A percentile compares a stretch with the other conserved stretches of the same genome.
These are phyloP conservation scores for Camponotus pennsylvanicus DNA, from an alignment of 1,140 invertebrate species.

Conservation along the genomic window DNA sequence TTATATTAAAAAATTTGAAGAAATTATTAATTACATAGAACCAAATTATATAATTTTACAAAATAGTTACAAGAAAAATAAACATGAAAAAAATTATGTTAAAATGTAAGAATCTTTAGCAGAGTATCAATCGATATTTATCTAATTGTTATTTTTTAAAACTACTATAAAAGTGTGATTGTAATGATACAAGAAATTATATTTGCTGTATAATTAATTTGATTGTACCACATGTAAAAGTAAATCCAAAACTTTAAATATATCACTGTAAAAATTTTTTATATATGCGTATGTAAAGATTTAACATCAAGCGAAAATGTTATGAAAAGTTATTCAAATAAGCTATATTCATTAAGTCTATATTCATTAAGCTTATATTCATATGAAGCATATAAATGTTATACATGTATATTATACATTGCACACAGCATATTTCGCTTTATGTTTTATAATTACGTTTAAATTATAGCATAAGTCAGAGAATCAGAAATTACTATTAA, in stretches of 20 bases:
- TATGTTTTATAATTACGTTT: slow-evolving; percentile 53
- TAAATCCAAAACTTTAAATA: not conserved
- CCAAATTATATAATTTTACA: slow-evolving; percentile 43
- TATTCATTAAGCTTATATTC: slow-evolving; percentile 3
- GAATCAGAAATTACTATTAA: not conserved
- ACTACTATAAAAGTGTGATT: not conserved
- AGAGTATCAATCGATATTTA: slow-evolving; percentile 18
- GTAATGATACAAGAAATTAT: slow-evolving; percentile 51
- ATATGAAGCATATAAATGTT: slow-evolving; percentile 58
- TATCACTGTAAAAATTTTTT: slow-evolving; percentile 36
- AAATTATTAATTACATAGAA: slow-evolving; percentile 37
- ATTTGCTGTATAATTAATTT: slow-evolving; percentile 50
- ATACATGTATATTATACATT: slow-evolving; percentile 43
- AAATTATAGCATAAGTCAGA: slow-evolving; percentile 14
- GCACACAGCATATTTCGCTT: slow-evolving; percentile 38
- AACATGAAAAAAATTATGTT: not conserved
- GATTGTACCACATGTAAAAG: slow-evolving; percentile 17
- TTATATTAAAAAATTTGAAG: slow-evolving; percentile 18
- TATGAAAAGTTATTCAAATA: slow-evolving; percentile 17
- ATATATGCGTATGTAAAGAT: slow-evolving; percentile 30
- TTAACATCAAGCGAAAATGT: slow-evolving; percentile 20
- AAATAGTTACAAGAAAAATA: slow-evolving; percentile 15
- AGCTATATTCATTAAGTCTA: not conserved
- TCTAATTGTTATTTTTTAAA: not conserved
- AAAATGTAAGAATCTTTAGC: slow-evolving; percentile 30